Evolutionary conservation across 2,888 invertebrate species (phyloP), one percentile per base, ranked within the genome.

Genomic region (Leucoptera coffeella): DNA sequence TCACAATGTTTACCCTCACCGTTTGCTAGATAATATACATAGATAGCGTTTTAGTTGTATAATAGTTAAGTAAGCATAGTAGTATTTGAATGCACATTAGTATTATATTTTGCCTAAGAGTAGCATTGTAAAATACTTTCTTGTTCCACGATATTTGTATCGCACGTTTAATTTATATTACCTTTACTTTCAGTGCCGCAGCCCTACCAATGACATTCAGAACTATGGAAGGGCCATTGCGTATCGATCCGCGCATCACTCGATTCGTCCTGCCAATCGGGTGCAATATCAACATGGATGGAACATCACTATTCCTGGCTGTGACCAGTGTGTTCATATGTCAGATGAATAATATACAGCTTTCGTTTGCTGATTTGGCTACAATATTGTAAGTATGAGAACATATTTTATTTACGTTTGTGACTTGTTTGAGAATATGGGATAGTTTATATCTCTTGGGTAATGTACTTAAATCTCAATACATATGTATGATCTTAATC

Each of bases 211-310:
- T 92, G 30, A 90, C 91, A 23, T 85, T 91, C 64, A 78, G 82
- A 31, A 81, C 86, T 41, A 82, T 92, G 82, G 87, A 89, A 53
- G 85, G 88, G 35, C 85, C 85, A 29, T 74, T 89, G 32, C 78
- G 80, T 34, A 73, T 91, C 34, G 88, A 92, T 57, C 75, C 81
- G 19, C 77, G 89, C 33, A 82, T 93, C 39, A 86, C 88, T 1
- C 77, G 87, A 35, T 93, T 93, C 57, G 88, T 93, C 24, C 67
- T 92, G 8, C 92, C 92, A 1, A 87, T 92, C 37, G 92, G 92
- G 4, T 89, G 89, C 48, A 91, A 90, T 47, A 85, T 92, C 49
- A 93, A 93, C 58, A 91, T 92, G 90, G 88, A 91, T 41, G 90
- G 90, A 2, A 90, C 90, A 0, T 89, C 90, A 0, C 64, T 94